Base-by-base conservation (phyloP, 2,888 invertebrate species). In the Clivina fossor region DNA sequence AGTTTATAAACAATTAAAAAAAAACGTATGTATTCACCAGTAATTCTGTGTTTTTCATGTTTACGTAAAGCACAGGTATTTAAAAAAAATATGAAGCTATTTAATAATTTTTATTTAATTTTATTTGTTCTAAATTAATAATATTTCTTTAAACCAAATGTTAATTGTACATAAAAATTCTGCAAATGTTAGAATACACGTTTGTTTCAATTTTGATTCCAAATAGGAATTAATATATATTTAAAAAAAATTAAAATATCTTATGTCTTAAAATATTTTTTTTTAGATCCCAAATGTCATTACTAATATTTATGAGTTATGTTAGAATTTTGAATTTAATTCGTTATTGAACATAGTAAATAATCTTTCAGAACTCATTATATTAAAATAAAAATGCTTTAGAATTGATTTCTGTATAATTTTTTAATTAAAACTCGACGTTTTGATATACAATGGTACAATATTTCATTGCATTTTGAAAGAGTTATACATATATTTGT, bases 101-200 rank as follows among this genome's bases (percentile, higher is more conserved):
- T n/a, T n/a, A n/a, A n/a, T n/a, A n/a, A 64, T 66, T 69, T 69
- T 68, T 68, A 64, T 61, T 62, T 66, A 62, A 53, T 40, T 24
- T 13, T 15, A 41, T 66, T 64, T 67, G 66, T 68, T 64, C 65
- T 66, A 69, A 68, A 63, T 63, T 62, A 64, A 71, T 69, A 69
- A 70, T 64, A 71, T 70, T 69, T 65, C 68, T 69, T 66, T 65
- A 63, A 65, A 69, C 65, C 67, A 70, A 53, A 53, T 53, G 53
- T 53, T 44, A 44, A 32, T 53, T 55, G 55, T 55, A 55, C 38
- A 55, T 55, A 55, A 44, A n/a, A 44, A 55, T 46, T 44, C 46
- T 47, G 55, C 55, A 55, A 69, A 70, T 69, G 71, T 71, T 72
- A 71, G 71, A 71, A 70, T 71, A 71, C 67, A 68, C 68, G 63